A percentile compares a stretch with the other conserved stretches of the same genome.
These are phyloP conservation scores for Corythornis madagascariensis DNA, from an alignment of 2,113 vertebrate genomes.

Conservation along the genomic window DNA sequence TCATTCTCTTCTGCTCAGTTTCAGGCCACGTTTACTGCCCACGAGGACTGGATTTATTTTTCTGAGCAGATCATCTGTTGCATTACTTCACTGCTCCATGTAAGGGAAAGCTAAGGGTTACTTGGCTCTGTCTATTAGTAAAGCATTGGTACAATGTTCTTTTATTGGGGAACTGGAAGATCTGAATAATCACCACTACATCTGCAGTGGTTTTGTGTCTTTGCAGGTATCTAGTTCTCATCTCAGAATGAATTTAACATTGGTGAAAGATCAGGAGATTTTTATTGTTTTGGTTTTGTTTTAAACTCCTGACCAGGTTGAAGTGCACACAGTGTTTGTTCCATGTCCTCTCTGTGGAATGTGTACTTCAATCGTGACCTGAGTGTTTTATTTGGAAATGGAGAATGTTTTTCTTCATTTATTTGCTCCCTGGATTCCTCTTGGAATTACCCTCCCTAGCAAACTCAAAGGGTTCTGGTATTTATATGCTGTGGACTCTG, in stretches of 20 bases:
- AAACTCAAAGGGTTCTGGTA: not conserved
- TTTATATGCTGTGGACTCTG: not conserved
- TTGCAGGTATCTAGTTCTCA: not conserved
- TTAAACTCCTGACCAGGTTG: not conserved
- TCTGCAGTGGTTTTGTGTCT: not conserved
- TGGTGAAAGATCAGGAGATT: not conserved
- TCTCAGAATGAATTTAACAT: not conserved
- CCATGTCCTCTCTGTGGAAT: not conserved
- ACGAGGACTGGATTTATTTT: slow-evolving; percentile 60
- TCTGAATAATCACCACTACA: not conserved
- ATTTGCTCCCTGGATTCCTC: not conserved
- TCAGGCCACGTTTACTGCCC: slow-evolving; percentile 30
- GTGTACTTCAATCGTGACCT: not conserved
- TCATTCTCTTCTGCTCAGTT: slow-evolving; percentile 6
- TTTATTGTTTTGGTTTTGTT: not conserved
- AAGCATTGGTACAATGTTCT: not conserved
- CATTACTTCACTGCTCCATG: not conserved
- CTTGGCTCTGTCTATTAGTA: not conserved
- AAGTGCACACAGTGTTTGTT: not conserved
- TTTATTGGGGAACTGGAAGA: not conserved
- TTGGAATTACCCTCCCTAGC: not conserved
- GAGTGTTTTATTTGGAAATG: not conserved
- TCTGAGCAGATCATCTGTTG: slow-evolving; percentile 19
- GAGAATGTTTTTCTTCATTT: not conserved
- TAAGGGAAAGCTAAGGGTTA: not conserved